phyloP scores from a whole-genome alignment of 2,888 invertebrate species.

The Melipona bicolor region DNA sequence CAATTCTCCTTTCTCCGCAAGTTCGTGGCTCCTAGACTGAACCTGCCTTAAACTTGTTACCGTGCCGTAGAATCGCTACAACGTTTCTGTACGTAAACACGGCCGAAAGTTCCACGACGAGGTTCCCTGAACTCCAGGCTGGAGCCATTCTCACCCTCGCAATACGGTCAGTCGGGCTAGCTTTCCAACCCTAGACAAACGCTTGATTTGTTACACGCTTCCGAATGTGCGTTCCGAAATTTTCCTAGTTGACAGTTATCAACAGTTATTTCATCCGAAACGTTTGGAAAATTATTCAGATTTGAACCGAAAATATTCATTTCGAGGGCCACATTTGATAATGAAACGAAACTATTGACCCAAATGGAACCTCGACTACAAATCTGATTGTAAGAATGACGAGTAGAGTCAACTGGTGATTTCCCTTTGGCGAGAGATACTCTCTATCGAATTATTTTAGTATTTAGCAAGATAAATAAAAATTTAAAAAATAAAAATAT shows the following conservation, averaged over 20 bases:
- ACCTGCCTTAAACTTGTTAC: slow-evolving; percentile 8
- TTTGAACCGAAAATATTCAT: too few species aligned
- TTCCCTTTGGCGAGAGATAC: too few species aligned
- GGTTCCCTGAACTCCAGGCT: neutral
- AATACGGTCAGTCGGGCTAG: neutral
- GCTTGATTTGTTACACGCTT: neutral
- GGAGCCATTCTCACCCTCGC: neutral
- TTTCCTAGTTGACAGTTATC: neutral
- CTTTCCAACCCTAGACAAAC: neutral
- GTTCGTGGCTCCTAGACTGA: neutral
- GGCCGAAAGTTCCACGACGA: slow-evolving; percentile 10
- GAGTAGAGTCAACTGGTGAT: neutral
- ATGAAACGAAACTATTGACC: neutral
- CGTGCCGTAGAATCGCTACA: neutral
- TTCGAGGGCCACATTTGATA: neutral
- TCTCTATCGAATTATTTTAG: too few species aligned
- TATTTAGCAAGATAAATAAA: too few species aligned
- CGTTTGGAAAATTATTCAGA: too few species aligned
- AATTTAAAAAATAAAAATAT: too few species aligned
- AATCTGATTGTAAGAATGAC: slow-evolving; percentile 19
- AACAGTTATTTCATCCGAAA: too few species aligned
- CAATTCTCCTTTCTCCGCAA: neutral
- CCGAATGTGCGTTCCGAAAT: too few species aligned
- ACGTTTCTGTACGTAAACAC: neutral
- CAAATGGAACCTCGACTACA: neutral